Base-by-base conservation (phyloP, 1,140 invertebrate genomes). In the Portunus trituberculatus region DNA sequence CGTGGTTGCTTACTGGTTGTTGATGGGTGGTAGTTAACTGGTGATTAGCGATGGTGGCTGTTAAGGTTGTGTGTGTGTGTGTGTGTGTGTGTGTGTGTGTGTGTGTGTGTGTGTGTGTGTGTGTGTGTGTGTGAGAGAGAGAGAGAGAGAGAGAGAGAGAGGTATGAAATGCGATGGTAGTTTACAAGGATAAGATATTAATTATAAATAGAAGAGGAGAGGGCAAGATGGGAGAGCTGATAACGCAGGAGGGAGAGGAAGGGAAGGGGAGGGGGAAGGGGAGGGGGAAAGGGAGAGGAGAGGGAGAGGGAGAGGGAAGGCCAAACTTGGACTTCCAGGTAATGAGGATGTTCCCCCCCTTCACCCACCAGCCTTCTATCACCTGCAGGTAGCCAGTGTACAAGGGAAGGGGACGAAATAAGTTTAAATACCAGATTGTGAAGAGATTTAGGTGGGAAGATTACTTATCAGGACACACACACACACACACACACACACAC, bases 251-350 rank as follows among this genome's bases (percentile, higher is more conserved):
- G n/a, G n/a, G 86, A 28, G 12, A 25, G 31, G 25, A 28, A 31
- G 12, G 28, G 28, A 28, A 29, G 20, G 28, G 39, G 25, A 90
- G 88, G 46, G 14, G 10, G 31, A 39, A 28, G 16, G 88, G 39
- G n/a, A 1, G 46, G 88, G 28, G 39, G 88, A 39, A 48, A 28
- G 88, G 28, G 8, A 28, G 28, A 28, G 20, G 86, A n/a, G 86
- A 32, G 86, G 31, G 86, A 32, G 86, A n/a, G 31, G 46, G 89
- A 25, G 31, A 87, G 86, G n/a, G 10, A 25, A 90, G 28, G 59
- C 25, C 89, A 91, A 25, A 91, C 59, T 91, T 59, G 59, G 6
- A 91, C 59, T 39, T 46, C 46, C 48, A 91, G 89, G 12, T 67
- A 59, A 59, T 46, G 16, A 46, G 4, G 46, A 29, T 46, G 25